Percentiles rank a stretch among this genome's conserved stretches.
These are phyloP conservation scores for Hirtodrosophila cameraria DNA, from an alignment of 2,888 invertebrate genomes.

Conservation along the genomic window DNA sequence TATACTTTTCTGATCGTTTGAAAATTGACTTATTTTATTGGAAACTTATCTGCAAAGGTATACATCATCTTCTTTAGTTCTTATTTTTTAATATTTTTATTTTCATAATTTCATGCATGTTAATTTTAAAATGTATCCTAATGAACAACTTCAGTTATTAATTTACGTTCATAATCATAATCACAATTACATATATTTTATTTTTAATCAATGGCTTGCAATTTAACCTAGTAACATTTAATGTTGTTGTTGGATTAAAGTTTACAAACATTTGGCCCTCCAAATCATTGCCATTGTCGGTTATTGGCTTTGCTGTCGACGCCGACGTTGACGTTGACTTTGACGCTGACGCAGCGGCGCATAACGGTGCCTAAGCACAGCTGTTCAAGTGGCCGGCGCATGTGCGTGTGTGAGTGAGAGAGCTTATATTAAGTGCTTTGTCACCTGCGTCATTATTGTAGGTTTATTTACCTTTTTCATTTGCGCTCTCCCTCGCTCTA, in stretches of 20 bases:
- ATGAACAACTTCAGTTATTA: slow-evolving; percentile 18
- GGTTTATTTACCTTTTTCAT: slow-evolving; percentile 4
- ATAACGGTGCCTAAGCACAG: slow-evolving; percentile 53
- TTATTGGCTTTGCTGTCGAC: slow-evolving; percentile 24
- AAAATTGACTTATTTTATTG: no score
- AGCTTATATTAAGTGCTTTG: slow-evolving; percentile 17
- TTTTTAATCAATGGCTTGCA: slow-evolving; percentile 21
- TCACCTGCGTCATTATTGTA: slow-evolving; percentile 27
- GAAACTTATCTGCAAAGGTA: no score
- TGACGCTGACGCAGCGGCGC: slow-evolving; percentile 36
- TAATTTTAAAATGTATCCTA: slow-evolving; percentile 43
- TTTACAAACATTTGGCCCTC: slow-evolving; percentile 40
- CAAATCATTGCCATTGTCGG: slow-evolving; percentile 58
- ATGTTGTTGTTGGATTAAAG: slow-evolving; percentile 15
- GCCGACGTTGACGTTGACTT: slow-evolving; percentile 1
- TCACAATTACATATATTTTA: slow-evolving; percentile 14
- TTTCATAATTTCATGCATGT: slow-evolving; percentile 48
- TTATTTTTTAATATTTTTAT: slow-evolving; percentile 25
- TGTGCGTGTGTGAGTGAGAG: slow-evolving; percentile 6
- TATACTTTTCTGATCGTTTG: no score
- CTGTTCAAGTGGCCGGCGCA: slow-evolving; percentile 40
- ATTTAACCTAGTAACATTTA: slow-evolving; percentile 41
- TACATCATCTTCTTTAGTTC: no score
- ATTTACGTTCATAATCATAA: slow-evolving; percentile 4
- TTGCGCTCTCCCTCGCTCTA: slow-evolving; percentile 14